Evolutionary conservation across 2,113 vertebrate genomes (phyloP).

Genomic region (Quiscalus mexicanus): DNA sequence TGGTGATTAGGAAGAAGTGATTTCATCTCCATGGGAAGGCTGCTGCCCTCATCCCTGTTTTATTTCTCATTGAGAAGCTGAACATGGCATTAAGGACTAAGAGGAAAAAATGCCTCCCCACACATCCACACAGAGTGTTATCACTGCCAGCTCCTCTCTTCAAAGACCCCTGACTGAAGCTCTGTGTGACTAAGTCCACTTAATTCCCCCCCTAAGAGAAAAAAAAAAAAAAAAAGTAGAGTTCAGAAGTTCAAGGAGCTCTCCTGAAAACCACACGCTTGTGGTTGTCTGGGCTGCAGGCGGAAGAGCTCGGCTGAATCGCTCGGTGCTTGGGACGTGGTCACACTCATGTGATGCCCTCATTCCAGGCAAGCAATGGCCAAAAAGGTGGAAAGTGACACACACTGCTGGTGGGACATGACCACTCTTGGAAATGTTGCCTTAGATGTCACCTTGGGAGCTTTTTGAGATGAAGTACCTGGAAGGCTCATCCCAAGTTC

Average conservation of each 20-base stretch:
- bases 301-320: not conserved
- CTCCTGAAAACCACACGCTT: slow-evolving; percentile 14
- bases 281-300: slow-evolving; percentile 49
- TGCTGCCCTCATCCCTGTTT: not conserved
- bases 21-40: slow-evolving; percentile 12
- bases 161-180: slow-evolving; percentile 36
- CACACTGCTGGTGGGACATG: not conserved
- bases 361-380: not conserved
- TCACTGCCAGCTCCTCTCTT: slow-evolving; percentile 34
- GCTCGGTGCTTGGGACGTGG: not conserved
- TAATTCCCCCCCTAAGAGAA: slow-evolving; percentile 24
- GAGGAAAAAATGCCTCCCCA: slow-evolving; percentile 26
- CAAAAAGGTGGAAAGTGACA: not conserved
- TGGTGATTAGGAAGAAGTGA: slow-evolving; percentile 59
- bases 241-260: slow-evolving; percentile 60
- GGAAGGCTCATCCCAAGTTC: slow-evolving; percentile 17
- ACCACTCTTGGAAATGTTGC: not conserved
- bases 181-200: slow-evolving; percentile 44
- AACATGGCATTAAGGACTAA: not conserved
- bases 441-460: slow-evolving; percentile 17
- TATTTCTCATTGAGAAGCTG: not conserved
- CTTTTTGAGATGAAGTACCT: not conserved
- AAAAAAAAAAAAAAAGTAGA: not conserved
- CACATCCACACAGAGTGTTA: not conserved
- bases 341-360: not conserved